phyloP scores from a whole-genome alignment of 2,113 vertebrate genomes.

The Sardina pilchardus region DNA sequence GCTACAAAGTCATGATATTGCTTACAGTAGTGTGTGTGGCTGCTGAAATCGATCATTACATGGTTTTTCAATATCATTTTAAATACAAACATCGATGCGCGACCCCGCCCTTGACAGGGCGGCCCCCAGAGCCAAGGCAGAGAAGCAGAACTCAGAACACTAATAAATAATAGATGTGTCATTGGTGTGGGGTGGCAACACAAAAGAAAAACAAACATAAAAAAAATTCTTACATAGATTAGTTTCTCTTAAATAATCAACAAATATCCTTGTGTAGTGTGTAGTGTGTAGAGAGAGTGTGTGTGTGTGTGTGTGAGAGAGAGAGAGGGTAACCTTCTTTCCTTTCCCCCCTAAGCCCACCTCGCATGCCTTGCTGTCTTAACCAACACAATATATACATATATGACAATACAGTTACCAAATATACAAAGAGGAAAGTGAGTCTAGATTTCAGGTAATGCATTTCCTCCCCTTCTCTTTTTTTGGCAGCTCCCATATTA shows the following conservation, averaged over 20 bases:
- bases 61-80: constrained; percentile 80
- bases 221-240: constrained; percentile 68
- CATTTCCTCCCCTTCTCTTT: constrained; percentile 57
- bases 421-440: constrained; percentile 93
- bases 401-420: constrained; percentile 98
- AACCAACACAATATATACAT: constrained; percentile 98
- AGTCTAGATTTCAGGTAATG: constrained; percentile 80
- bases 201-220: constrained; percentile 77
- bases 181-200: constrained; percentile 98
- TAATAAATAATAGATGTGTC: constrained; percentile 96
- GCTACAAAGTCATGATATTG: constrained; percentile 98
- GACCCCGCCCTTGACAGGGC: not conserved
- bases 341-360: constrained; percentile 78
- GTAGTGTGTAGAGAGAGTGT: constrained; percentile 84
- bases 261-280: constrained; percentile 69
- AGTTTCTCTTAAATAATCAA: constrained; percentile 85
- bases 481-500: constrained; percentile 43
- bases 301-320: not conserved
- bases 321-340: constrained; percentile 23
- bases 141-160: constrained; percentile 86
- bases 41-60: constrained; percentile 92
- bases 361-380: constrained; percentile 88
- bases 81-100: constrained; percentile 98
- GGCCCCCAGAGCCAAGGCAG: constrained; percentile 70
- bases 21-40: constrained; percentile 93